phyloP scores from a whole-genome alignment of 2,797 vertebrate genomes.

The Tangara arthus region DNA sequence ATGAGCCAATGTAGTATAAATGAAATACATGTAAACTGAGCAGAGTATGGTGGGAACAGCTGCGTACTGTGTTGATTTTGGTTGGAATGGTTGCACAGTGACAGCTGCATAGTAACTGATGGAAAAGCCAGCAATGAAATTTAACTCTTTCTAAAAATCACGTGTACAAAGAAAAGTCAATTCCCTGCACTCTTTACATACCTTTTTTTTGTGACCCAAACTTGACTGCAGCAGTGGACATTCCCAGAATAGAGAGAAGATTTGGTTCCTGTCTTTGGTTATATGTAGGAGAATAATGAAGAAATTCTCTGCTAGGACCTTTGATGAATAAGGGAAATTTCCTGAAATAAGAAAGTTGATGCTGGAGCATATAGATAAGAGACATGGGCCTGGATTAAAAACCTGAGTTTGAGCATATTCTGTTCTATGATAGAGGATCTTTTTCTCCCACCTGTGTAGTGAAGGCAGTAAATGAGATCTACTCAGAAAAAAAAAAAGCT shows the following conservation, averaged over 20 bases:
- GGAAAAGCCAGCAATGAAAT: not conserved
- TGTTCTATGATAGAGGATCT: not conserved
- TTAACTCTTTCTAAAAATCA: not conserved
- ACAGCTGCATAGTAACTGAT: not conserved
- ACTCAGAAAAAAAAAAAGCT: not conserved
- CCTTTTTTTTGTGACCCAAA: not conserved
- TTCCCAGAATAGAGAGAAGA: not conserved
- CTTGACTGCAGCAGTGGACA: not conserved
- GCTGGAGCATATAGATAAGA: not conserved
- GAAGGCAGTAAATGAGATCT: not conserved
- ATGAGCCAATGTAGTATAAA: not conserved
- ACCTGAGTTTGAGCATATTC: not conserved
- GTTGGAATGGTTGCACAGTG: not conserved
- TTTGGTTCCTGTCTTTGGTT: not conserved
- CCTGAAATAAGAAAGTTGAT: not conserved
- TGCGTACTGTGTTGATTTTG: not conserved
- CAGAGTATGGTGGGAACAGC: not conserved
- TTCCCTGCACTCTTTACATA: not conserved
- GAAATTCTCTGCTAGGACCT: not conserved
- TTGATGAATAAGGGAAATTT: not conserved
- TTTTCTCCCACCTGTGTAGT: not conserved
- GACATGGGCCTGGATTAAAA: not conserved
- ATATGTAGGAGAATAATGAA: not conserved
- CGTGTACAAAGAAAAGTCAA: not conserved
- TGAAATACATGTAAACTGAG: not conserved